A percentile compares a stretch with the other conserved stretches of the same genome.
Conservation (phyloP, 1,140 invertebrate species). For the Dreissena polymorpha region DNA sequence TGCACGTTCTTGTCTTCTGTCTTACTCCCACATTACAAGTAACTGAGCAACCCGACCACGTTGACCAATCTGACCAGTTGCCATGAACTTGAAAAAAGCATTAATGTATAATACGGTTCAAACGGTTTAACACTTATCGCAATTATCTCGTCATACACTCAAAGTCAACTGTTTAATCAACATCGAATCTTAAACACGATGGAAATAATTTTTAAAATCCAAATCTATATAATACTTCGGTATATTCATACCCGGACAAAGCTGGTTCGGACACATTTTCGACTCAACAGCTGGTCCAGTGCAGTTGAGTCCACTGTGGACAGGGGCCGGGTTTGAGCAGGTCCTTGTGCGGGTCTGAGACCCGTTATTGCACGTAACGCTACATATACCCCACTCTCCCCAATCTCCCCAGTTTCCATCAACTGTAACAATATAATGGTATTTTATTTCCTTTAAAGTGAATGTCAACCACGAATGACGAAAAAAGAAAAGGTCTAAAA, state of each 20-base stretch:
- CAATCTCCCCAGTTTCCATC: slow-evolving; percentile 75
- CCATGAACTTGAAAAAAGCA: too few relatives aligned
- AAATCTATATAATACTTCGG: too few relatives aligned
- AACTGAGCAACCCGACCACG: slow-evolving; percentile 62
- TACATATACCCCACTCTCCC: slow-evolving; percentile 71
- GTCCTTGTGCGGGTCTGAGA: slow-evolving; percentile 58
- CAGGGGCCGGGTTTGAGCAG: slow-evolving; percentile 72
- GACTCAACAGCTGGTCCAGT: slow-evolving; percentile 59
- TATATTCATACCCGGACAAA: slow-evolving; percentile 66
- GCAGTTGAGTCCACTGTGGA: slow-evolving; percentile 68
- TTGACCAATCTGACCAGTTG: slow-evolving; percentile 56
- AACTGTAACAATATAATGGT: slow-evolving; percentile 59
- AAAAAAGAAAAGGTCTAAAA: too few relatives aligned
- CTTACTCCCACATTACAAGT: slow-evolving; percentile 61
- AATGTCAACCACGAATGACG: too few relatives aligned
- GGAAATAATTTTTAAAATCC: too few relatives aligned
- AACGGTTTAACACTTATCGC: too few relatives aligned
- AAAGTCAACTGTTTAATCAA: too few relatives aligned
- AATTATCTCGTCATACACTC: too few relatives aligned
- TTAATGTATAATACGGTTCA: too few relatives aligned
- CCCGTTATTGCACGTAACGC: slow-evolving; percentile 72
- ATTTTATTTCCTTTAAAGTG: too few relatives aligned
- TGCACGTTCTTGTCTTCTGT: slow-evolving; percentile 48
- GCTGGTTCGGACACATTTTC: slow-evolving; percentile 56
- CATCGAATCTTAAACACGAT: too few relatives aligned